phyloP scores from a whole-genome alignment of 2,888 invertebrate species.

The Rhogogaster chlorosoma region DNA sequence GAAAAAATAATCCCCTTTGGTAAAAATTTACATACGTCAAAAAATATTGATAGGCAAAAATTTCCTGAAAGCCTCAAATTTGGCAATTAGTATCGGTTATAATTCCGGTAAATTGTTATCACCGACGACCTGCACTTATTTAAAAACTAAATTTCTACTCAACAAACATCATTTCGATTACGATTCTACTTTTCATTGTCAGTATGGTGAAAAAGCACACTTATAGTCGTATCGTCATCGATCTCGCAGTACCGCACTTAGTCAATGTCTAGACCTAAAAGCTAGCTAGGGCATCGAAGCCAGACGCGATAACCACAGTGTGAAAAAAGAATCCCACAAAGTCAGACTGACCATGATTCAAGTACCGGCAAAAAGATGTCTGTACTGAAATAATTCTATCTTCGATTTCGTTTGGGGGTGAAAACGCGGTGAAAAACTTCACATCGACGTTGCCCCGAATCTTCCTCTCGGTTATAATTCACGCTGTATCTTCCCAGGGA shows the following conservation, averaged over 20 bases:
- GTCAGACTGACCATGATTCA: background rate
- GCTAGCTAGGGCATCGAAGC: background rate
- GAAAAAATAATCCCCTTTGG: background rate
- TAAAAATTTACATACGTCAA: background rate
- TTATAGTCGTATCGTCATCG: slow-evolving; percentile 16
- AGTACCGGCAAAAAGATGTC: background rate
- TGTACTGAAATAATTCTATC: background rate
- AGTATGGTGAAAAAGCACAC: background rate
- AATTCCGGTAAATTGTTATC: background rate
- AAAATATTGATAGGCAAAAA: background rate
- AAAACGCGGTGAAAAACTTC: background rate
- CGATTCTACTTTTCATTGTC: background rate
- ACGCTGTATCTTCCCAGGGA: background rate
- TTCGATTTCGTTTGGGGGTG: background rate
- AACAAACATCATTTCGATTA: background rate
- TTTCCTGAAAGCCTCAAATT: background rate
- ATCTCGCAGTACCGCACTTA: slow-evolving; percentile 28
- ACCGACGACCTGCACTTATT: background rate
- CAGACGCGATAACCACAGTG: background rate
- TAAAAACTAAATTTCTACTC: background rate
- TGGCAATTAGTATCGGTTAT: background rate
- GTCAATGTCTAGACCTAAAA: slow-evolving; percentile 3
- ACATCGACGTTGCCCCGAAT: too few relatives aligned
- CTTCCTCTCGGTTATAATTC: background rate
- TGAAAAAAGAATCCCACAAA: background rate